Evolutionary conservation across 2,888 invertebrate genomes (phyloP), one percentile per base, ranked within the genome.

Genomic region (Temnothorax rugatulus): DNA sequence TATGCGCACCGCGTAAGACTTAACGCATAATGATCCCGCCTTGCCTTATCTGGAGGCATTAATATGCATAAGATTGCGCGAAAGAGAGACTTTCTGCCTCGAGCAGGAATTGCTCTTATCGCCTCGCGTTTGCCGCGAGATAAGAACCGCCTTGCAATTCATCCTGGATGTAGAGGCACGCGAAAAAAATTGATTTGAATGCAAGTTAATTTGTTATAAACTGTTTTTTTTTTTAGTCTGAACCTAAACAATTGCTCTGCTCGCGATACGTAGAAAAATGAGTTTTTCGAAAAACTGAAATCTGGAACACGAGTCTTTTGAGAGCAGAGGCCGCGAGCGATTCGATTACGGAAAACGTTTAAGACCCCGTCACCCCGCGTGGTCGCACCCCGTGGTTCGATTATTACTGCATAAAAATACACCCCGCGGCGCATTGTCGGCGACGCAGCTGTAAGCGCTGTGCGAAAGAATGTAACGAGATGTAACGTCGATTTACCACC

Each of bases 361-460:
- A 86, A 83, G 71, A 47, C 41, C 18, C 50, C 52, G 64, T 66
- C 85, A 61, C 81, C 84, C 83, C 52, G 41, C 69, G 86, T 83
- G 63, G 86, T 84, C 79, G 85, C 85, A 63, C 34, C 92, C 93
- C 88, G 92, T 77, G 77, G 92, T 76, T 92, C 91, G 91, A 93
- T 93, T 92, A 92, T 91, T 89, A 89, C 76, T 84, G 64, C 88
- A 90, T 87, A 92, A 92, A 90, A 87, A 88, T 81, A 47, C 79
- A 87, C 82, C 84, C 86, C 90, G 91, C 84, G 89, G 90, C 59
- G 81, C 87, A 91, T 92, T 92, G 92, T 77, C 64, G 85, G 47
- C 84, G 75, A 83, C 88, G 88, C 93, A 93, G 92, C 93, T 93
- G 93, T 88, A 86, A 85, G 84, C 82, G 73, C 84, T 77, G 59